A percentile compares a stretch with the other conserved stretches of the same genome.
phyloP scores from a whole-genome alignment of 2,797 vertebrate species.

The Sebastolobus altivelis region DNA sequence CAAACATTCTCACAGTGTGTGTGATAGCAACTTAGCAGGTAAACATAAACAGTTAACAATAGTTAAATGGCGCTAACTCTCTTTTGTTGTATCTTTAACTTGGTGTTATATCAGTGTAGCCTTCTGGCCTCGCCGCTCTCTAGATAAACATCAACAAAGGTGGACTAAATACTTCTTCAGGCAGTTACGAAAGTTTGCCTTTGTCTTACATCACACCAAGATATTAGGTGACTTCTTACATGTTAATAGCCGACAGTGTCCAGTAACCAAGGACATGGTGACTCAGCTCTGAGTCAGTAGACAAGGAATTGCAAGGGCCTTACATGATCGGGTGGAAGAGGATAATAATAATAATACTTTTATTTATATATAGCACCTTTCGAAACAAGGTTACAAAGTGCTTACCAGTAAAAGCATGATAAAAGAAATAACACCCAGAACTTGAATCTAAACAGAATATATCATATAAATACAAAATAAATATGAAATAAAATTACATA shows the following conservation, averaged over 20 bases:
- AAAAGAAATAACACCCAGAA: no score
- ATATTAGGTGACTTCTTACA: not conserved
- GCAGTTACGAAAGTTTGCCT: conserved; percentile 13
- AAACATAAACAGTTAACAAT: not conserved
- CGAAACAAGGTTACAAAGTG: no score
- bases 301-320: not conserved
- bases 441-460: no score
- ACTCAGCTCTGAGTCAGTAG: conserved; percentile 39
- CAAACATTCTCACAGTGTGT: not conserved
- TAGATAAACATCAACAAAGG: not conserved
- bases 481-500: no score
- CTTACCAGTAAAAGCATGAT: no score
- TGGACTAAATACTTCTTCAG: not conserved
- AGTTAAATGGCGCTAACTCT: not conserved
- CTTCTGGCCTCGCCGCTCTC: not conserved
- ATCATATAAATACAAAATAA: no score
- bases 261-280: conserved; percentile 31
- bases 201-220: not conserved
- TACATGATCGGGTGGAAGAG: not conserved
- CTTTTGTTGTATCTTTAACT: not conserved
- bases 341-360: no score
- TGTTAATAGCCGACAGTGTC: not conserved
- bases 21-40: conserved; percentile 4
- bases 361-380: no score
- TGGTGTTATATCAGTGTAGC: not conserved